A percentile compares a stretch with the other conserved stretches of the same genome.
Evolutionary conservation across 2,113 vertebrate genomes (phyloP).

Genomic region (Oncorhynchus kisutch): DNA sequence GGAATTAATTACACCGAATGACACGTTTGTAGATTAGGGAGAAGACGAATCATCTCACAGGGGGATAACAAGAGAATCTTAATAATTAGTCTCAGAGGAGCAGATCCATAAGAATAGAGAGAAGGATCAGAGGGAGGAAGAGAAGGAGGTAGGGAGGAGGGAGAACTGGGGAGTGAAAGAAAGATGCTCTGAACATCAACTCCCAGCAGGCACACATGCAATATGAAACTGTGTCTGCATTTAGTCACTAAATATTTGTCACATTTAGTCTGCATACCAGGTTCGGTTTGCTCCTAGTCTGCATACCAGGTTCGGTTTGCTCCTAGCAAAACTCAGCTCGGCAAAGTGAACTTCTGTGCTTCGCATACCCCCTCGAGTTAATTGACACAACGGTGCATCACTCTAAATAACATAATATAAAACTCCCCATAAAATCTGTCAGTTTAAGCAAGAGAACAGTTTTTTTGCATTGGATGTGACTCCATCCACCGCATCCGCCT

Average conservation of each 20-base stretch:
- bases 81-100: constrained; percentile 65
- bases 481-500: too few relatives aligned
- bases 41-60: constrained; percentile 51
- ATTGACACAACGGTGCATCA: too few relatives aligned
- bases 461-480: too few relatives aligned
- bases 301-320: too few relatives aligned
- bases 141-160: constrained; percentile 7
- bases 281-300: too few relatives aligned
- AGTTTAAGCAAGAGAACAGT: too few relatives aligned
- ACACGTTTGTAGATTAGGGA: constrained; percentile 65
- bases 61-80: constrained; percentile 56
- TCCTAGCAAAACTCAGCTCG: too few relatives aligned
- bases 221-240: not conserved
- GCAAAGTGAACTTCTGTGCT: too few relatives aligned
- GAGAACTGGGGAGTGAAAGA: not conserved
- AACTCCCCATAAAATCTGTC: too few relatives aligned
- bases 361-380: too few relatives aligned
- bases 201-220: not conserved
- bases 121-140: constrained; percentile 42
- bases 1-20: constrained; percentile 73
- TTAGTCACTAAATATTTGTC: not conserved
- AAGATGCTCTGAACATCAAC: constrained; percentile 29
- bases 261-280: not conserved
- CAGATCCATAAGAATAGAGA: constrained; percentile 40
- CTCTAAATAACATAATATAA: too few relatives aligned